phyloP scores from a whole-genome alignment of 2,113 vertebrate genomes.

The Campylorhamphus procurvoides region DNA sequence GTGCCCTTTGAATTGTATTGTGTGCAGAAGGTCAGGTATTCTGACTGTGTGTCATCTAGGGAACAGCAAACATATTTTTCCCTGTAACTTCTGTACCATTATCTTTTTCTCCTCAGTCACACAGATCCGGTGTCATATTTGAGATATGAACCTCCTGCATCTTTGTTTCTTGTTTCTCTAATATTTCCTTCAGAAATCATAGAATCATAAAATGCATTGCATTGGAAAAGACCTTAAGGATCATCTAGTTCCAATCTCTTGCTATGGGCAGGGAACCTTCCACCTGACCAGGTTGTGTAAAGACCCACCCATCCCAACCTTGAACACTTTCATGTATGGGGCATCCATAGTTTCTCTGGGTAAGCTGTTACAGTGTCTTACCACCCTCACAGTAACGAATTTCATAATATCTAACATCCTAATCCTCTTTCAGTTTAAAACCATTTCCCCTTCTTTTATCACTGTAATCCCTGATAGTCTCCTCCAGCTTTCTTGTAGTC shows the following conservation, averaged over 20 bases:
- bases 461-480: not conserved
- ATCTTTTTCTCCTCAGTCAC: not conserved
- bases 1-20: too few relatives aligned
- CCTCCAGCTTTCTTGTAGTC: not conserved
- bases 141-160: not conserved
- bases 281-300: not conserved
- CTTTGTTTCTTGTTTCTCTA: not conserved
- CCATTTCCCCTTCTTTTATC: not conserved
- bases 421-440: not conserved
- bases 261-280: not conserved
- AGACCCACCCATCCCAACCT: not conserved
- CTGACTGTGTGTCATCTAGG: too few relatives aligned
- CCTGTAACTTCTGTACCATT: fast-evolving
- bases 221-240: not conserved
- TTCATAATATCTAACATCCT: not conserved
- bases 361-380: not conserved
- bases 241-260: not conserved
- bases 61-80: not conserved
- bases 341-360: not conserved
- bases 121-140: not conserved
- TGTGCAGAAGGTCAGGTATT: not conserved
- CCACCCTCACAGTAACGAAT: not conserved
- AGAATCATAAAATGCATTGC: not conserved
- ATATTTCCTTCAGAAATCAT: not conserved
- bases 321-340: not conserved